These are phyloP conservation scores for Alectoris magna DNA, from an alignment of 2,797 vertebrate genomes.

Conservation along the genomic window DNA sequence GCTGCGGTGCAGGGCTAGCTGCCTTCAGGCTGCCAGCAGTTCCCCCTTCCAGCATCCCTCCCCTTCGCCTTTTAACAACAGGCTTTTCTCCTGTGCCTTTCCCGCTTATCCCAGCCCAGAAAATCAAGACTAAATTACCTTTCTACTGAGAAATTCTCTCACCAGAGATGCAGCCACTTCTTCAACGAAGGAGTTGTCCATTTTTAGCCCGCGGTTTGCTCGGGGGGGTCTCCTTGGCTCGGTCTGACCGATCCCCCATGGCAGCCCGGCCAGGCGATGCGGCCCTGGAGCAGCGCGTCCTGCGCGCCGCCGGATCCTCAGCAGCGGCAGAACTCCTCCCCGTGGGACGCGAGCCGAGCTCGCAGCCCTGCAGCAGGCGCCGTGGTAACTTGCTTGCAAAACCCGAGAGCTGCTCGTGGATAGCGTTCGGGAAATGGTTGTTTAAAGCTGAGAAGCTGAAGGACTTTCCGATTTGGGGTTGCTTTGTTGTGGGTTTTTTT, in stretches of 20 bases:
- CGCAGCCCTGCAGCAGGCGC: fast-evolving
- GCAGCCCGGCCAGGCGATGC: not conserved
- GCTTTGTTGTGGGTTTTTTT: too few species aligned
- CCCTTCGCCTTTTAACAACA: not conserved
- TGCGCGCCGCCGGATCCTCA: not conserved
- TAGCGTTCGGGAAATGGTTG: too few species aligned
- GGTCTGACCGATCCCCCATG: not conserved
- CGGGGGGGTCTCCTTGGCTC: not conserved
- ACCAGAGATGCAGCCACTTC: slow-evolving; percentile 92
- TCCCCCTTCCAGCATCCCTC: not conserved
- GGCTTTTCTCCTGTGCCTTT: not conserved
- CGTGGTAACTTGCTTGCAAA: not conserved
- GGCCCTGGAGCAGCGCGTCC: not conserved
- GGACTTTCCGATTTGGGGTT: not conserved
- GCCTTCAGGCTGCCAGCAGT: not conserved
- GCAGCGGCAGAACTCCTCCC: slow-evolving; percentile 55
- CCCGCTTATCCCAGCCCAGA: not conserved
- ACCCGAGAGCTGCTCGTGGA: too few species aligned
- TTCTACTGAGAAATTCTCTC: slow-evolving; percentile 92
- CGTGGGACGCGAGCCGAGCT: not conserved
- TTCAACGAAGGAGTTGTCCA: slow-evolving; percentile 82
- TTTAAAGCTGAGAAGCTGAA: not conserved
- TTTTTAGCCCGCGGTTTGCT: not conserved
- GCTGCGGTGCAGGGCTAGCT: fast-evolving
- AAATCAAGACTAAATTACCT: slow-evolving; percentile 78